phyloP scores from a whole-genome alignment of 1,140 invertebrate species.

The Tetramorium alpestre region DNA sequence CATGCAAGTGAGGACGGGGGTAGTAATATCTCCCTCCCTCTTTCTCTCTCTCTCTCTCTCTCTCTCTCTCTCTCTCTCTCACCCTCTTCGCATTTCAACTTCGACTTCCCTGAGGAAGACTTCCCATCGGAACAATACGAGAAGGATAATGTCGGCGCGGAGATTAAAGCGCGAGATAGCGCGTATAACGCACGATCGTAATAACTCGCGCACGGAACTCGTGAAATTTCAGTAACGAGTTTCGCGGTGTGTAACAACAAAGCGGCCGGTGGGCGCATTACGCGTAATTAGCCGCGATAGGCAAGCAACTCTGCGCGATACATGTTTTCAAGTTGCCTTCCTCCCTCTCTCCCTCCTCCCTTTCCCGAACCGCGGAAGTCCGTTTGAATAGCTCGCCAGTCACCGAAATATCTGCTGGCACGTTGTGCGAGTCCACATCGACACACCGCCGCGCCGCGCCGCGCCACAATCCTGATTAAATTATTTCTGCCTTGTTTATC shows the following conservation, averaged over 20 bases:
- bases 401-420: slow-evolving; percentile 1
- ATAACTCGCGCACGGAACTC: slow-evolving; percentile 26
- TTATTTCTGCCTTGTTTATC: slow-evolving; percentile 48
- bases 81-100: slow-evolving; percentile 58
- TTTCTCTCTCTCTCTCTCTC: not conserved
- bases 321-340: slow-evolving; percentile 11
- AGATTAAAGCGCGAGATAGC: slow-evolving; percentile 63
- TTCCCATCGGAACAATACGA: slow-evolving; percentile 55
- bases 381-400: slow-evolving; percentile 19
- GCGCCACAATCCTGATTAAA: slow-evolving; percentile 10
- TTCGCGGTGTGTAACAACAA: slow-evolving; percentile 47
- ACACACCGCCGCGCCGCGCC: not conserved
- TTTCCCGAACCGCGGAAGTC: slow-evolving; percentile 2
- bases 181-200: slow-evolving; percentile 19
- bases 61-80: slow-evolving; percentile 7
- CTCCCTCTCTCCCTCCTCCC: too few relatives aligned
- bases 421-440: not conserved
- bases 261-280: slow-evolving; percentile 18
- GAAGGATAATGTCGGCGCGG: slow-evolving; percentile 52
- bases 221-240: slow-evolving; percentile 57
- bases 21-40: slow-evolving; percentile 41
- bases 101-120: slow-evolving; percentile 52
- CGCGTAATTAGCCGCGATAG: slow-evolving; percentile 54
- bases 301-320: not conserved
- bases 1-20: not conserved